Base-by-base conservation (phyloP, 53 echinoderm and acorn worm species). In the Zoroaster sp. region DNA sequence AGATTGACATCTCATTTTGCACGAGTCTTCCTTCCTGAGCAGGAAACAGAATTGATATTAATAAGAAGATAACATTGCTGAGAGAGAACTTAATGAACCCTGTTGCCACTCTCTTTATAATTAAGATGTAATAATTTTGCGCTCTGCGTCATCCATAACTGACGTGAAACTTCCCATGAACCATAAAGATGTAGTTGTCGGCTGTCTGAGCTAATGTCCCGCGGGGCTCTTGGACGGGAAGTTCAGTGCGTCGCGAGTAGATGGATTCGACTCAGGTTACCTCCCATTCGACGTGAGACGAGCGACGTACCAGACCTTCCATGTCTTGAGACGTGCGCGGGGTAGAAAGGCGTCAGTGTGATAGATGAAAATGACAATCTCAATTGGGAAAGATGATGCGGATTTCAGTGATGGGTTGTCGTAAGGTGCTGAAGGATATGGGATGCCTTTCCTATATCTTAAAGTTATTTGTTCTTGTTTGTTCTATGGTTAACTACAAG, bases 131-230 rank as follows among this genome's bases (percentile, higher is more conserved):
- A 72, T 9, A 40, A 36, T 36, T 72, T n/a, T 33, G 14, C 72
- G 40, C 72, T 2, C 18, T 37, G 72, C 36, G 72, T 72, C 72
- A 40, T 72, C 36, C 32, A 3, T 2, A 59, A 28, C 46, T 47
- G 47, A 45, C 44, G 75, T 23, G 35, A 46, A 3, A 6, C 13
- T 1, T 46, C 76, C 31, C 18, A 4, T 32, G 11, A 44, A 31
- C 23, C 1, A n/a, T n/a, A 15, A 15, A 30, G 28, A 30, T 25
- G 18, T 28, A 76, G 40, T 34, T 18, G 76, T 28, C 45, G 31
- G 49, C 51, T 76, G 76, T 76, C 76, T 76, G 47, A 4, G 76
- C 76, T 17, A 30, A 34, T 40, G 17, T 30, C 49, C 76, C 76
- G 34, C 5, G 35, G 76, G 76, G 51, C 34, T 18, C 13, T 14